These are phyloP conservation scores for Gymnogyps californianus DNA, from an alignment of 2,113 vertebrate species.

Conservation along the genomic window DNA sequence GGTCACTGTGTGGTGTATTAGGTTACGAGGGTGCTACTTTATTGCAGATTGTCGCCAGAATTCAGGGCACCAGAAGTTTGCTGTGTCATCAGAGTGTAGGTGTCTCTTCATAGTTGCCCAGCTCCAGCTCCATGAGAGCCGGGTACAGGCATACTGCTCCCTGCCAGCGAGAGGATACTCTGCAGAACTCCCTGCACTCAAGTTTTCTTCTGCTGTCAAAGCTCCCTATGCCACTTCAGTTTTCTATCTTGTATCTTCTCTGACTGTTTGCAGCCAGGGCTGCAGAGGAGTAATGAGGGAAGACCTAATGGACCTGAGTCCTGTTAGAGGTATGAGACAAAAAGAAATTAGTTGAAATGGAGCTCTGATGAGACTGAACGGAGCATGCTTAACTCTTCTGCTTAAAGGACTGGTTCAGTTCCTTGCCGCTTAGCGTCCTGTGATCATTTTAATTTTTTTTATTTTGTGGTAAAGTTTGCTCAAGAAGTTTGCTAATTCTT, in stretches of 20 bases:
- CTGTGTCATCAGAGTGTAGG: background rate
- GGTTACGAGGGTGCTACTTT: background rate
- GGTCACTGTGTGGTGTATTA: background rate
- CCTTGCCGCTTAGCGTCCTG: background rate
- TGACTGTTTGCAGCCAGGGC: background rate
- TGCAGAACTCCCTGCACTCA: background rate
- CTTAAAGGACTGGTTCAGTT: background rate
- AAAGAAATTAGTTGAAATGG: background rate
- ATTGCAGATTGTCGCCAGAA: background rate
- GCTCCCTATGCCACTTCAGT: background rate
- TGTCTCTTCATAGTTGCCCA: background rate
- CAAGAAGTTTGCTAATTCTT: background rate
- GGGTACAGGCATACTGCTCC: background rate
- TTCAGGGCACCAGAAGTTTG: background rate
- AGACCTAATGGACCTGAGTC: background rate
- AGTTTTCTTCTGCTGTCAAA: background rate
- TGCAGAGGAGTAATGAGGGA: background rate
- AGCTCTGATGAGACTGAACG: background rate
- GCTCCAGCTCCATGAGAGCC: rapidly evolving
- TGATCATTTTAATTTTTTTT: background rate
- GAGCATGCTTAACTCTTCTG: background rate
- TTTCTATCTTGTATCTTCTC: background rate
- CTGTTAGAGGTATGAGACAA: background rate
- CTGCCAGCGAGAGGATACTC: background rate
- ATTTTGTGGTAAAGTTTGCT: background rate